Evolutionary conservation across 2,888 invertebrate genomes (phyloP).

Genomic region (Colletes collaris): DNA sequence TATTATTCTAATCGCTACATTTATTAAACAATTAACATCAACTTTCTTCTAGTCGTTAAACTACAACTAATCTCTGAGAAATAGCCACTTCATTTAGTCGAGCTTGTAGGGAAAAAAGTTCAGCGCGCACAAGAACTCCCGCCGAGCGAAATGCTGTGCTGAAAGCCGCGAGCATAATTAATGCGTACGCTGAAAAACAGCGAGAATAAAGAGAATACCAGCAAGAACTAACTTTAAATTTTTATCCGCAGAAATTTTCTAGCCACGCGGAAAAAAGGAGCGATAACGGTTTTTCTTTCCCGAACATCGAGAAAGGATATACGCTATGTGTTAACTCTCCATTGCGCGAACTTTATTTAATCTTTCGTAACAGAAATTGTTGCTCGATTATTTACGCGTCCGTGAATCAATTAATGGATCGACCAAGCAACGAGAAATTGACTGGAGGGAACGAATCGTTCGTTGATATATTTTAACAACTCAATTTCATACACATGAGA

Average conservation of each 20-base stretch:
- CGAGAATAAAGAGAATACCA: slow-evolving; percentile 22
- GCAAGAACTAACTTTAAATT: slow-evolving; percentile 42
- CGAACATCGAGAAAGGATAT: background rate
- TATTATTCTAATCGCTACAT: slow-evolving; percentile 13
- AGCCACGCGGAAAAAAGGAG: background rate
- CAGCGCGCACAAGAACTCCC: slow-evolving; percentile 19
- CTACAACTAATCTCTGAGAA: slow-evolving; percentile 35
- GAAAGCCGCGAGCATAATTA: slow-evolving; percentile 49
- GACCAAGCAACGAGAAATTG: too few species aligned
- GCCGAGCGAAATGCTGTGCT: slow-evolving; percentile 32
- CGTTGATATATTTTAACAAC: too few species aligned
- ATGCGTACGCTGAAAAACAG: slow-evolving; percentile 37
- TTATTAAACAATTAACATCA: slow-evolving; percentile 27
- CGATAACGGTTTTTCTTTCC: background rate
- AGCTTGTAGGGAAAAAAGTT: slow-evolving; percentile 10
- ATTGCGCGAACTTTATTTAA: too few species aligned
- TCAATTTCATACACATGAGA: too few species aligned
- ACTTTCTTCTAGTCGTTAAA: slow-evolving; percentile 22
- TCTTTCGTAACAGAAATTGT: too few species aligned
- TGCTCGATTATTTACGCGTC: too few species aligned
- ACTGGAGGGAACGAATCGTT: too few species aligned
- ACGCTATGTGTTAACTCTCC: too few species aligned
- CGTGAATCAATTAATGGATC: too few species aligned
- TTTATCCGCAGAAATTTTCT: slow-evolving; percentile 18
- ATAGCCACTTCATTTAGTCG: slow-evolving; percentile 37